These are phyloP conservation scores for Arctocebus calabarensis DNA, from an alignment of 2,797 vertebrate species.

Conservation along the genomic window DNA sequence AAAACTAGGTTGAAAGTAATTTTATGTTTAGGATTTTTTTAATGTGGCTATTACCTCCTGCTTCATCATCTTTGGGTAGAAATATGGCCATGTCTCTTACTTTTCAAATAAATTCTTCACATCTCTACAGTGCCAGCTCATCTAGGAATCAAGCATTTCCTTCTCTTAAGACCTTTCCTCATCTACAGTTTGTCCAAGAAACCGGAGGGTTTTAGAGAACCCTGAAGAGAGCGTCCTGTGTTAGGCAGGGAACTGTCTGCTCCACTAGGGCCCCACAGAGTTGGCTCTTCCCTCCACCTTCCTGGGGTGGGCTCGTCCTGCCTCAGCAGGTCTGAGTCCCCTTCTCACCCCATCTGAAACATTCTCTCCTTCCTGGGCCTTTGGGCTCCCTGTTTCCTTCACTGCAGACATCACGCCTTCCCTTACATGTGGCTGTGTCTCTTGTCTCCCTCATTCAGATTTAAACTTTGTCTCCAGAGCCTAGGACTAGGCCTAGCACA, in stretches of 20 bases:
- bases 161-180: background rate
- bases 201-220: rapidly evolving
- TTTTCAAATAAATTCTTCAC: too few relatives aligned
- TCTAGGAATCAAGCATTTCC: too few relatives aligned
- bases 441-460: background rate
- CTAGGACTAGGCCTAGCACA: background rate
- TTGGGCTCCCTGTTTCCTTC: background rate
- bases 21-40: background rate
- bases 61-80: background rate
- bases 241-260: background rate
- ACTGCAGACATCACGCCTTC: rapidly evolving
- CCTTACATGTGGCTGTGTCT: background rate
- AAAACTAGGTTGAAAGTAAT: background rate
- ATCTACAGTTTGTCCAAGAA: background rate
- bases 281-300: background rate
- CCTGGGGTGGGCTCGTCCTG: background rate
- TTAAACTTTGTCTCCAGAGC: background rate
- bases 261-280: rapidly evolving
- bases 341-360: background rate
- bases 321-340: rapidly evolving
- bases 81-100: background rate
- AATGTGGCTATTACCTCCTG: background rate
- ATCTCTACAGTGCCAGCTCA: background rate
- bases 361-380: background rate
- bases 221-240: too few relatives aligned